Evolutionary conservation across 2,113 vertebrate genomes (phyloP).

Genomic region (Desmodus rotundus): DNA sequence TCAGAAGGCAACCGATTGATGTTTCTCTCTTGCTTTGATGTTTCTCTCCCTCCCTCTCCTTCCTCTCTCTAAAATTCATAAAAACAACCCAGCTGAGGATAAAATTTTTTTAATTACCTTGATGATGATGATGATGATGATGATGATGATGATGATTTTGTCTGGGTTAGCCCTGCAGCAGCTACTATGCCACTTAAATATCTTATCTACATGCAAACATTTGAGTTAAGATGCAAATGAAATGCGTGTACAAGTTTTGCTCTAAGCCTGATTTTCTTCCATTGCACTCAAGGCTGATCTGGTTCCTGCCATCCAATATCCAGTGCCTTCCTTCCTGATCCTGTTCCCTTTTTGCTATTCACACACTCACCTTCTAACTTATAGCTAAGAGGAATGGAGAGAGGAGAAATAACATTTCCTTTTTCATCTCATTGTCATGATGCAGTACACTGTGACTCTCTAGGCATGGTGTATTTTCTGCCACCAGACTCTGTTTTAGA

Average conservation of each 20-base stretch:
- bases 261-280: background rate
- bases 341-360: background rate
- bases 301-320: background rate
- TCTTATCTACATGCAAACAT: background rate
- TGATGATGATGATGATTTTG: background rate
- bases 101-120: too few relatives aligned
- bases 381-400: background rate
- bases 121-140: background rate
- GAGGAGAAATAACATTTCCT: background rate
- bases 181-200: background rate
- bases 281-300: background rate
- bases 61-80: too few relatives aligned
- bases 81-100: too few relatives aligned
- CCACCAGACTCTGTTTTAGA: background rate
- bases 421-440: background rate
- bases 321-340: background rate
- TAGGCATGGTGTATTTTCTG: background rate
- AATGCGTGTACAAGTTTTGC: background rate
- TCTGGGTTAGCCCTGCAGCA: background rate
- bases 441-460: background rate
- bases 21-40: too few relatives aligned
- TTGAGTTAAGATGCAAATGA: background rate
- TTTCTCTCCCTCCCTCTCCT: too few relatives aligned
- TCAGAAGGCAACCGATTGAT: too few relatives aligned
- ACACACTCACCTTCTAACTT: background rate